Conservation (phyloP, 1,140 invertebrate genomes). For the Leptinotarsa lineolata region DNA sequence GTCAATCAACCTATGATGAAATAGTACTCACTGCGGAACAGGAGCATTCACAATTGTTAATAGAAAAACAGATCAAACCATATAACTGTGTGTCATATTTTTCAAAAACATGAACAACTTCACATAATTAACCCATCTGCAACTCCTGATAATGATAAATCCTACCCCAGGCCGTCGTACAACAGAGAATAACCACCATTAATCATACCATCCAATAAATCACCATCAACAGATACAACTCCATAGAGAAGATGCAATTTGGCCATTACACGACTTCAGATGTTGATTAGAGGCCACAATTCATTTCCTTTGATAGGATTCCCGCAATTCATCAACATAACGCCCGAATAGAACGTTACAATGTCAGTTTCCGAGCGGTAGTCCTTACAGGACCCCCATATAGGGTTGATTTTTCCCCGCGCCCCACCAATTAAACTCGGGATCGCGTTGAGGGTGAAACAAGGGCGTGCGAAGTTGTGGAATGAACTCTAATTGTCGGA, state of each 20-base stretch:
- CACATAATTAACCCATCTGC: no score
- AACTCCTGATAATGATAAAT: background rate
- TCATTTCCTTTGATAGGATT: constrained; percentile 18
- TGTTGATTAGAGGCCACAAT: constrained; percentile 24
- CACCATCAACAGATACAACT: constrained; percentile 14
- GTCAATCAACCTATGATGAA: no score
- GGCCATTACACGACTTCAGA: constrained; percentile 17
- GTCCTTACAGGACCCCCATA: background rate
- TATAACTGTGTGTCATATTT: no score
- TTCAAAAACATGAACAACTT: no score
- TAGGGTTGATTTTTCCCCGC: constrained; percentile 19
- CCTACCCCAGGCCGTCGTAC: background rate
- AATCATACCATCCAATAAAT: constrained; percentile 13
- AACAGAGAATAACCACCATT: background rate
- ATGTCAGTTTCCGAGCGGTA: constrained; percentile 7
- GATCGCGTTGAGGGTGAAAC: constrained; percentile 31
- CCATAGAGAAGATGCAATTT: constrained; percentile 15
- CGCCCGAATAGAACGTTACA: constrained; percentile 24
- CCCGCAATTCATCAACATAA: constrained; percentile 25
- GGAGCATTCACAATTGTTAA: no score
- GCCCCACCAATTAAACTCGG: constrained; percentile 26
- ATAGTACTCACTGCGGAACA: no score
- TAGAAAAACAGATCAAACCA: no score
- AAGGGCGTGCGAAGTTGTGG: constrained; percentile 33
- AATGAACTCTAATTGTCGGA: constrained; percentile 42